phyloP scores from a whole-genome alignment of 2,888 invertebrate species.

The Tenthredo mesomela region DNA sequence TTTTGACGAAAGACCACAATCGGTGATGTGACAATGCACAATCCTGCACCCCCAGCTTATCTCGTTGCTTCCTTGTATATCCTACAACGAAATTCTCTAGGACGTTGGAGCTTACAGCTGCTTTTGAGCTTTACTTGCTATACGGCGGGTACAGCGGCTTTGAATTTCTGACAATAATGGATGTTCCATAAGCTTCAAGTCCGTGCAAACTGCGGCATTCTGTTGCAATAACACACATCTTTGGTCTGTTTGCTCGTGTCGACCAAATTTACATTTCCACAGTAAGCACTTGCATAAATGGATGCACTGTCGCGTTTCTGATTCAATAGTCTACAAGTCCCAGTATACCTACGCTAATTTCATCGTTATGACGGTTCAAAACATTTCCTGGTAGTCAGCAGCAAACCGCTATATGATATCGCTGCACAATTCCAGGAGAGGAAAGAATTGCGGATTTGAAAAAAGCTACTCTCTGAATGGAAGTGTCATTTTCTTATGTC shows the following conservation, averaged over 20 bases:
- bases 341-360: background rate
- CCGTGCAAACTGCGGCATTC: conserved; percentile 28
- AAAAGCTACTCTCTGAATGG: background rate
- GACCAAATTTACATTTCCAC: conserved; percentile 37
- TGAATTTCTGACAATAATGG: conserved; percentile 35
- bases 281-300: conserved; percentile 11
- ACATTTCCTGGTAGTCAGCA: background rate
- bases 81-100: conserved; percentile 1
- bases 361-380: background rate
- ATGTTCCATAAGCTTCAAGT: conserved; percentile 30
- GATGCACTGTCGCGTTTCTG: conserved; percentile 15
- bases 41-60: background rate
- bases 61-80: background rate
- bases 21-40: background rate
- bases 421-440: background rate
- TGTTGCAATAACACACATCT: conserved; percentile 35
- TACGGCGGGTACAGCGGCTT: background rate
- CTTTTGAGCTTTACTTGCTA: conserved; percentile 27
- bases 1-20: background rate
- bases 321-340: conserved; percentile 6
- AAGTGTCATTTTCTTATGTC: background rate
- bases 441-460: background rate
- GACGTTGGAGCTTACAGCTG: conserved; percentile 20
- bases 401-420: background rate
- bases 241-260: conserved; percentile 2